A percentile compares a stretch with the other conserved stretches of the same genome.
phyloP scores from a whole-genome alignment of 2,888 invertebrate species.

The Ephialtes manifestator region DNA sequence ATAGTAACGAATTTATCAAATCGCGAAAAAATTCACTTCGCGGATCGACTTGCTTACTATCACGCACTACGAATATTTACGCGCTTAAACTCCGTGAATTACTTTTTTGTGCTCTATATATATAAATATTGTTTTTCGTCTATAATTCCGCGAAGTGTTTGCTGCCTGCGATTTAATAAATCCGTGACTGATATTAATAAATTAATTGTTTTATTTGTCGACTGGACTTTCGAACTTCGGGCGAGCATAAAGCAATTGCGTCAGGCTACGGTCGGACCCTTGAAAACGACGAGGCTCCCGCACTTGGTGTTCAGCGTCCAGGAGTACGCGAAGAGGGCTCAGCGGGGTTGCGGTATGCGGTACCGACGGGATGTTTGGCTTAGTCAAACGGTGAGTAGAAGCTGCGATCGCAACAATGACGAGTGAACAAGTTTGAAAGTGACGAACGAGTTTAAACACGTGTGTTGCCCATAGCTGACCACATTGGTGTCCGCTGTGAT shows the following conservation, averaged over 20 bases:
- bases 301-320: constrained; percentile 95
- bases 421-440: not conserved
- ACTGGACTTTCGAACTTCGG: too few relatives aligned
- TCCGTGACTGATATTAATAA: too few relatives aligned
- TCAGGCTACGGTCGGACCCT: constrained; percentile 92
- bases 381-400: constrained; percentile 91
- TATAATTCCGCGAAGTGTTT: too few relatives aligned
- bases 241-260: constrained; percentile 91
- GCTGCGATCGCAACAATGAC: not conserved
- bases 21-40: too few relatives aligned
- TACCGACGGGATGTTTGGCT: constrained; percentile 97
- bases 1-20: too few relatives aligned
- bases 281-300: constrained; percentile 91
- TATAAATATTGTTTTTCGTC: too few relatives aligned
- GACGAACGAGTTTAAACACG: not conserved
- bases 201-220: too few relatives aligned
- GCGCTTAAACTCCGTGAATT: too few relatives aligned
- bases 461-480: constrained; percentile 89
- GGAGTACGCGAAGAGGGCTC: constrained; percentile 92
- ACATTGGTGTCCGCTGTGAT: constrained; percentile 93
- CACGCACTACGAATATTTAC: too few relatives aligned
- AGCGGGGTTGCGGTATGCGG: constrained; percentile 90
- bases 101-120: too few relatives aligned
- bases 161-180: too few relatives aligned
- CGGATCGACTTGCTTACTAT: too few relatives aligned